Percentiles rank a stretch among this genome's conserved stretches.
phyloP scores from a whole-genome alignment of 2,797 vertebrate genomes.

The Sarcoramphus papa region DNA sequence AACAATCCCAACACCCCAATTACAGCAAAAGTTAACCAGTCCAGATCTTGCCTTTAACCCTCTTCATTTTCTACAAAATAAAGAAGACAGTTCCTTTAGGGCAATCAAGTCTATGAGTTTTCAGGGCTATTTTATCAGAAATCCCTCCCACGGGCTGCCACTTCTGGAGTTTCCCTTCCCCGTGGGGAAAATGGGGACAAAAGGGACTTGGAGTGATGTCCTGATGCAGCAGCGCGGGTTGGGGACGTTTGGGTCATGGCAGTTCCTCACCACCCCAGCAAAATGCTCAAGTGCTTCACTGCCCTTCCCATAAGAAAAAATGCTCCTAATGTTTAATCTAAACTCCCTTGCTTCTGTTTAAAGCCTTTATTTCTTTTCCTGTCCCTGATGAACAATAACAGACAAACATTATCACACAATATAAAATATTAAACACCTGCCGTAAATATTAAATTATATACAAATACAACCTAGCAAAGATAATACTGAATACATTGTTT shows the following conservation, averaged over 20 bases:
- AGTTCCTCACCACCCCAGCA: neutral
- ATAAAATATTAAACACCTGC: conserved; percentile 58
- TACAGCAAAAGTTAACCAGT: neutral
- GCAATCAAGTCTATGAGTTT: neutral
- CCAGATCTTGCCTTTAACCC: neutral
- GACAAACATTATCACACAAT: neutral
- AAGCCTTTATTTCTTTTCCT: neutral
- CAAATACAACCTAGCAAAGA: conserved; percentile 14
- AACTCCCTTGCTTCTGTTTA: neutral
- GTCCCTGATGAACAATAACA: conserved; percentile 24
- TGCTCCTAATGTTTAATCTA: neutral
- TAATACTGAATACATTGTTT: conserved; percentile 29
- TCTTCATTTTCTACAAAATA: neutral
- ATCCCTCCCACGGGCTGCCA: neutral
- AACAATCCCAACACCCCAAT: rapidly evolving
- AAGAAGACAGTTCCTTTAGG: neutral
- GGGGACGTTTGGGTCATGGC: neutral
- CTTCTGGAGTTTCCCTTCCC: neutral
- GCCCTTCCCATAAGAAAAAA: neutral
- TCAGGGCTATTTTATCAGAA: neutral
- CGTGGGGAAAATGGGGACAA: neutral
- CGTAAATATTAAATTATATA: conserved; percentile 27
- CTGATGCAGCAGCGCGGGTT: rapidly evolving
- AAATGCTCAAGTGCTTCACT: neutral
- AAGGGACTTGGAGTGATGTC: neutral